A percentile compares a stretch with the other conserved stretches of the same genome.
Conservation (phyloP, 2,797 vertebrate genomes). For the Dendrocincla fuliginosa region DNA sequence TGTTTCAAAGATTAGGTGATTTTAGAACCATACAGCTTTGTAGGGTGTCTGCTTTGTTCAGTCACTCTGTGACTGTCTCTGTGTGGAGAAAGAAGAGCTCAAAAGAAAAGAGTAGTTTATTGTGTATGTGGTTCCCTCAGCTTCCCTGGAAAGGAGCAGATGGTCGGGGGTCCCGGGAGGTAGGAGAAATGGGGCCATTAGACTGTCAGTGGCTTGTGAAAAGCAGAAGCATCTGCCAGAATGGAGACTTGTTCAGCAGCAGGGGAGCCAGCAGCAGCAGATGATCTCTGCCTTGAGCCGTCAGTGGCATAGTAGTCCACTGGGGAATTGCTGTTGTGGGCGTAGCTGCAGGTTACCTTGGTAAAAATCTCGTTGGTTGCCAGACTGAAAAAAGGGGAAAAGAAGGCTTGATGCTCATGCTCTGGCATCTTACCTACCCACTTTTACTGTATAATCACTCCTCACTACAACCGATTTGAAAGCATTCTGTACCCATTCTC, state of each 20-base stretch:
- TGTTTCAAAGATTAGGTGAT: background rate
- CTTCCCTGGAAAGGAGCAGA: slow-evolving; percentile 54
- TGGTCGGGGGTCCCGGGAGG: slow-evolving; percentile 48
- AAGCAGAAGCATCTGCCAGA: slow-evolving; percentile 58
- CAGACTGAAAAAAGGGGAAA: background rate
- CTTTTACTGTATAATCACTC: background rate
- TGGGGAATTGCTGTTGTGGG: background rate
- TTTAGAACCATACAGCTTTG: background rate
- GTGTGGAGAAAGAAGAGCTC: background rate
- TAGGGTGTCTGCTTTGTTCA: slow-evolving; percentile 4
- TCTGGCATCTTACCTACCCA: background rate
- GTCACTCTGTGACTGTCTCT: background rate
- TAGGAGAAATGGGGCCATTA: slow-evolving; percentile 51
- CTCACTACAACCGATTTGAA: background rate
- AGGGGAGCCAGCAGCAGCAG: slow-evolving; percentile 43
- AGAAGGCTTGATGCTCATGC: background rate
- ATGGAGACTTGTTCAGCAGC: slow-evolving; percentile 30
- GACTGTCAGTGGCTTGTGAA: slow-evolving; percentile 43
- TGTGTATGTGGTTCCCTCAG: slow-evolving; percentile 5
- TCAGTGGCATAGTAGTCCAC: background rate
- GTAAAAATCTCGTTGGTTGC: background rate
- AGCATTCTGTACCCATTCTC: background rate
- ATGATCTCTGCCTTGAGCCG: slow-evolving; percentile 42
- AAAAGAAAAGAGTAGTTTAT: background rate
- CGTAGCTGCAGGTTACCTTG: background rate